Conservation (phyloP, 2,113 vertebrate species). For the Gavialis gangeticus region DNA sequence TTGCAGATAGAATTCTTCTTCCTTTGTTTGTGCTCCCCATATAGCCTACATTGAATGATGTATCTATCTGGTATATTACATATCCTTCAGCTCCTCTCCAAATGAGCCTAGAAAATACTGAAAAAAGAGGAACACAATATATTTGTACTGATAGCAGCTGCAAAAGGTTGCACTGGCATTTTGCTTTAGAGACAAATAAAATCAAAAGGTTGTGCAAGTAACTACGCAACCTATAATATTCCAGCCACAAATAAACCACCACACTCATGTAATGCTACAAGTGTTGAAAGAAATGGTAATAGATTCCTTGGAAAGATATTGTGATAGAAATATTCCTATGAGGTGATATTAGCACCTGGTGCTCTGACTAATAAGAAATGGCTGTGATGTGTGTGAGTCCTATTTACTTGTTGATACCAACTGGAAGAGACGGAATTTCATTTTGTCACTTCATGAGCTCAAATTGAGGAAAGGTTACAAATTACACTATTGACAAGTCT, state of each 20-base stretch:
- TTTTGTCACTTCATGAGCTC: neutral
- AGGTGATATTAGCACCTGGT: neutral
- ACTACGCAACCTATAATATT: slow-evolving; percentile 1
- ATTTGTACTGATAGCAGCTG: neutral
- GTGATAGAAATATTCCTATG: neutral
- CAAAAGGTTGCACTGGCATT: neutral
- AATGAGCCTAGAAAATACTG: neutral
- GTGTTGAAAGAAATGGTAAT: slow-evolving; percentile 16
- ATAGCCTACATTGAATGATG: neutral
- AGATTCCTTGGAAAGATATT: slow-evolving; percentile 22
- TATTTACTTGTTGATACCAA: neutral
- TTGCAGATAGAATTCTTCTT: neutral
- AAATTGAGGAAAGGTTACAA: neutral
- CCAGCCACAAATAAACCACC: neutral
- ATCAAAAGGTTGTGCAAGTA: slow-evolving; percentile 22
- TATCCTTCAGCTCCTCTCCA: slow-evolving; percentile 10
- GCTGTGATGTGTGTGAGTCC: neutral
- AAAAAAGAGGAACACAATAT: slow-evolving; percentile 8
- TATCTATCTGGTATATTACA: slow-evolving; percentile 21
- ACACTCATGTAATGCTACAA: neutral
- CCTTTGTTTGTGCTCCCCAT: neutral
- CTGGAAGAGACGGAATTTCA: neutral
- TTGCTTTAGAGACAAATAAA: slow-evolving; percentile 36
- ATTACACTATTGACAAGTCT: neutral
- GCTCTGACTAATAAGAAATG: neutral